Evolutionary conservation across 1,140 invertebrate genomes (phyloP).

Genomic region (Drosophila arawakana): DNA sequence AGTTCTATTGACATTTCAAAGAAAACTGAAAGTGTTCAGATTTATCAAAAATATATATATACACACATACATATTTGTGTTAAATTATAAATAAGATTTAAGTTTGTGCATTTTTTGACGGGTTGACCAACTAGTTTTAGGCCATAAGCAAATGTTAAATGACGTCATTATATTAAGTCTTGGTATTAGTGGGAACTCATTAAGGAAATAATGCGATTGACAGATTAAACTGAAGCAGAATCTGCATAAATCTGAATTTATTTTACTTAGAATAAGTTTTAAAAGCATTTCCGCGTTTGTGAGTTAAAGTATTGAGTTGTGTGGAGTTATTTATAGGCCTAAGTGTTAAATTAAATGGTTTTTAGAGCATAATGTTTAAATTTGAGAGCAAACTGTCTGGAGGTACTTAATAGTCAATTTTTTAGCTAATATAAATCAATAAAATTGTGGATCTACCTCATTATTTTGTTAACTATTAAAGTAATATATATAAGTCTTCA

Average conservation of each 20-base stretch:
- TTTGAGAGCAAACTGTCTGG: too few relatives aligned
- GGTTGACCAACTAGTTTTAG: conserved; percentile 15
- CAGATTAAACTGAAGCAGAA: background rate
- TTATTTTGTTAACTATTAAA: too few relatives aligned
- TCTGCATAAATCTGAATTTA: conserved; percentile 16
- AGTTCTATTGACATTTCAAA: conserved; percentile 66
- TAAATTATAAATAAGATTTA: background rate
- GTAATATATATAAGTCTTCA: too few relatives aligned
- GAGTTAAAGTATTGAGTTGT: too few relatives aligned
- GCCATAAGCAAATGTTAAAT: background rate
- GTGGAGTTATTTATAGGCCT: too few relatives aligned
- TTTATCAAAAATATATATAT: conserved; percentile 1
- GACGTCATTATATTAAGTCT: conserved; percentile 9
- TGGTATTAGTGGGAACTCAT: background rate
- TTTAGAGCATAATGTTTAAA: too few relatives aligned
- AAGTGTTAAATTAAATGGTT: too few relatives aligned
- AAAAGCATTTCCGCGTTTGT: background rate
- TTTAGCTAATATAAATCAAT: too few relatives aligned
- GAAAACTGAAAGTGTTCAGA: conserved; percentile 47
- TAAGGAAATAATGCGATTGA: background rate
- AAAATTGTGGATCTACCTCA: too few relatives aligned
- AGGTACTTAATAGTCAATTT: too few relatives aligned
- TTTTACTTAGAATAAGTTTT: background rate
- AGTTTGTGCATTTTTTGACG: conserved; percentile 21
- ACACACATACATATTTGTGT: background rate